Evolutionary conservation across 1,140 invertebrate genomes (phyloP).

Genomic region (Dendroctonus ponderosae): DNA sequence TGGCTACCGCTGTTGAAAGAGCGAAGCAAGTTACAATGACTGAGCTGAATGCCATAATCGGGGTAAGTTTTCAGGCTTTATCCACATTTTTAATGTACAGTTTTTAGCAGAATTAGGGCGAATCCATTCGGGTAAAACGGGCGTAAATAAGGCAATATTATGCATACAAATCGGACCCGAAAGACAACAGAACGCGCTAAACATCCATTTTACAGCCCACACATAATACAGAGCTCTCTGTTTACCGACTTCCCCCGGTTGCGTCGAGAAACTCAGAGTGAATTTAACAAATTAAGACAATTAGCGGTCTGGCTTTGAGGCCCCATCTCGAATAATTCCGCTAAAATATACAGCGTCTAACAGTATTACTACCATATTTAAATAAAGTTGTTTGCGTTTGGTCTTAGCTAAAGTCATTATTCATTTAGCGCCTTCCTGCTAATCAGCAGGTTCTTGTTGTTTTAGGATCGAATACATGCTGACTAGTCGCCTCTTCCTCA

Average conservation of each 20-base stretch:
- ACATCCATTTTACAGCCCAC: constrained; percentile 24
- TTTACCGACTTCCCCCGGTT: neutral
- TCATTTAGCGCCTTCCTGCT: constrained; percentile 26
- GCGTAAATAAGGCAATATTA: constrained; percentile 6
- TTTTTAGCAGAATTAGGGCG: too few relatives aligned
- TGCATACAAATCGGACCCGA: constrained; percentile 6
- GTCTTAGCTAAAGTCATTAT: constrained; percentile 27
- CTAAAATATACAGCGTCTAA: constrained; percentile 30
- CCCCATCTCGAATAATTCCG: constrained; percentile 28
- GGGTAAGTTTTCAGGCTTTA: constrained; percentile 66
- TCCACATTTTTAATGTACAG: too few relatives aligned
- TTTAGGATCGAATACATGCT: constrained; percentile 5
- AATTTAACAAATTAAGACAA: constrained; percentile 34
- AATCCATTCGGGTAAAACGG: neutral
- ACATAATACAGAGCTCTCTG: constrained; percentile 25
- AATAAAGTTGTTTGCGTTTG: constrained; percentile 23
- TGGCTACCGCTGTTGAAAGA: constrained; percentile 95
- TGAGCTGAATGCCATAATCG: constrained; percentile 92
- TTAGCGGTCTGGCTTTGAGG: constrained; percentile 32
- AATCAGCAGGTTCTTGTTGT: constrained; percentile 16
- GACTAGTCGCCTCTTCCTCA: too few relatives aligned
- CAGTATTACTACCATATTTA: constrained; percentile 30
- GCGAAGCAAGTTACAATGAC: constrained; percentile 99
- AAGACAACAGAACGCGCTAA: constrained; percentile 11
- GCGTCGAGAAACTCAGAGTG: constrained; percentile 13